Evolutionary conservation across 2,888 invertebrate species (phyloP), one percentile per base, ranked within the genome.

Genomic region (Drosophila aldrichi): DNA sequence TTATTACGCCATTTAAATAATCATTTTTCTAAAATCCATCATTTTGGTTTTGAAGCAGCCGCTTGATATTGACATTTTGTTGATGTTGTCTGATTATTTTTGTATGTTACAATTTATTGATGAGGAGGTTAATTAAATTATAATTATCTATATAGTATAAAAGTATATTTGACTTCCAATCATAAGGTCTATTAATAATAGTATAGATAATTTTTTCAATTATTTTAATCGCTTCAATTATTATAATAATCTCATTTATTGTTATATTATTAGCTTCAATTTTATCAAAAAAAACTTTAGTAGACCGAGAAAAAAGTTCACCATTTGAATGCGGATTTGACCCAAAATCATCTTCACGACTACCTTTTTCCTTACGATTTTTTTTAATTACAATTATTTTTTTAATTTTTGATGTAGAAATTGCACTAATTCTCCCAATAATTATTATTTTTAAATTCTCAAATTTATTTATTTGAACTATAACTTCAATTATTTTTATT

Each of bases 121-220:
- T 95, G 95, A 94, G 95, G 95, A 83, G 94, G 94, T 85, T 95
- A 94, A 10, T 72, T 72, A 7, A 40, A 8, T 41, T 12, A 61
- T 70, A n/a, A 60, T 5, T 67, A 94, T 94, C 94, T 95, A 94
- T 95, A 94, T 95, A 95, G 94, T 95, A 95, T 95, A 95, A 93
- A 82, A 95, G 94, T 95, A 95, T 94, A 94, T 94, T 94, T 95
- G 94, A 95, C 93, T 95, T 95, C 95, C 95, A 95, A 95, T 95
- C 94, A 95, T 94, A 94, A 94, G 92, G 94, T 93, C 94, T 95
- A 41, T 41, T 41, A 94, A 80, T 64, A 83, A 93, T 94, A 95
- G 94, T 95, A 94, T 94, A 94, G 94, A 94, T 95, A 95, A 95
- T 94, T 88, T 91, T 93, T 84, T 90, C 92, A 89, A 90, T 93